Percentiles rank a stretch among this genome's conserved stretches.
Conservation (phyloP, 2,888 invertebrate genomes). For the Chloromyia formosa region DNA sequence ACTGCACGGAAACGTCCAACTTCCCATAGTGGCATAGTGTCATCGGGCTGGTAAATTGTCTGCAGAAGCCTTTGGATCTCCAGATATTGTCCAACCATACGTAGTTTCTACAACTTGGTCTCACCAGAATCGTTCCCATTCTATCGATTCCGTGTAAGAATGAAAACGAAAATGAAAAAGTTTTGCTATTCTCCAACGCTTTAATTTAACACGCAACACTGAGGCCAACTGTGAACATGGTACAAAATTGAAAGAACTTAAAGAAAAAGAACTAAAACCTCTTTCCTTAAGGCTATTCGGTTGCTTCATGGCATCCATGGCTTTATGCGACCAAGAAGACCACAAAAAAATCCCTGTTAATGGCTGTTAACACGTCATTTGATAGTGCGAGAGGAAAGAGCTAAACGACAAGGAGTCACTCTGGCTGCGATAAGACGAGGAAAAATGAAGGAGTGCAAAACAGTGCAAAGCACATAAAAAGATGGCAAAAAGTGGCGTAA, state of each 20-base stretch:
- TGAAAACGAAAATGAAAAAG: slow-evolving; percentile 21
- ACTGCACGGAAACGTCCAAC: background rate
- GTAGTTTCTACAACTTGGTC: background rate
- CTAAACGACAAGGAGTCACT: slow-evolving; percentile 41
- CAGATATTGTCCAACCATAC: background rate
- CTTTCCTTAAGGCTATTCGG: slow-evolving; percentile 24
- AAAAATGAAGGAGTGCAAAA: slow-evolving; percentile 29
- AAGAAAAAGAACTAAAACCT: background rate
- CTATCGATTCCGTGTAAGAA: slow-evolving; percentile 7
- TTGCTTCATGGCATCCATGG: slow-evolving; percentile 20
- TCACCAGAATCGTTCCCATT: background rate
- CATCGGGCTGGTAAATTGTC: background rate
- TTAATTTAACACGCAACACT: slow-evolving; percentile 26
- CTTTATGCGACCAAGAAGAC: slow-evolving; percentile 11
- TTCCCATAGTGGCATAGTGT: background rate
- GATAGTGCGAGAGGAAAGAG: slow-evolving; percentile 46
- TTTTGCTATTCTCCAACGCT: slow-evolving; percentile 10
- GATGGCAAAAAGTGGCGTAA: slow-evolving; percentile 3
- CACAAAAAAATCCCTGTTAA: slow-evolving; percentile 45
- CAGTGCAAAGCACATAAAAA: background rate
- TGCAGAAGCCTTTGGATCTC: background rate
- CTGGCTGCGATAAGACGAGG: slow-evolving; percentile 23
- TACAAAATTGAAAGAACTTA: slow-evolving; percentile 28
- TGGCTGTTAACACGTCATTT: slow-evolving; percentile 51
- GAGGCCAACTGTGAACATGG: slow-evolving; percentile 40